These are phyloP conservation scores for Nomada lathburiana DNA, from an alignment of 2,888 invertebrate species.

Conservation along the genomic window DNA sequence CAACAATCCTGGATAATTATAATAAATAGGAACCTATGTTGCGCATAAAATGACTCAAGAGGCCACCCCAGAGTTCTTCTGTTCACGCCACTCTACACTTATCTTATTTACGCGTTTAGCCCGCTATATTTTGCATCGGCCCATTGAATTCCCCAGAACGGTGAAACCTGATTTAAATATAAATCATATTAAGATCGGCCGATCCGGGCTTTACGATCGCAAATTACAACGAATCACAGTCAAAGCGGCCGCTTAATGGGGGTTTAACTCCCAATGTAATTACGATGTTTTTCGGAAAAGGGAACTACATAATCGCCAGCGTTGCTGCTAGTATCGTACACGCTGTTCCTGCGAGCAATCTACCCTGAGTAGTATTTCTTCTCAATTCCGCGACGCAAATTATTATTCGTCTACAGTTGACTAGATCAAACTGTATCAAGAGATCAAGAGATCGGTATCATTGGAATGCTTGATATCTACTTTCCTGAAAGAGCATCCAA, in stretches of 20 bases:
- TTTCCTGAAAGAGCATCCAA: too few relatives aligned
- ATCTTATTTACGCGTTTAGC: conserved; percentile 42
- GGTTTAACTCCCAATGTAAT: conserved; percentile 51
- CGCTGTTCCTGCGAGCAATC: not conserved
- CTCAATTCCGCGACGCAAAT: not conserved
- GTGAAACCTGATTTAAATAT: conserved; percentile 48
- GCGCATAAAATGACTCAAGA: not conserved
- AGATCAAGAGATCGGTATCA: too few relatives aligned
- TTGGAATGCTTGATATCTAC: too few relatives aligned
- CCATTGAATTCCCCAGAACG: conserved; percentile 36
- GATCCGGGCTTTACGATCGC: conserved; percentile 48
- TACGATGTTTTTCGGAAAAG: conserved; percentile 26
- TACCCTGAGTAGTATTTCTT: not conserved
- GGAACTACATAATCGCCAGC: not conserved
- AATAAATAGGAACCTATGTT: conserved; percentile 8
- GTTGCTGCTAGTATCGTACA: conserved; percentile 14
- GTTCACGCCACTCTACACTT: conserved; percentile 47
- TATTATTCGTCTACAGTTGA: too few relatives aligned
- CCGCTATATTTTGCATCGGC: conserved; percentile 12
- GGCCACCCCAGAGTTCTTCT: conserved; percentile 24
- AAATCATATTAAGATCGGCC: conserved; percentile 44
- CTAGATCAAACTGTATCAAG: too few relatives aligned
- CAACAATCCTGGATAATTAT: conserved; percentile 22
- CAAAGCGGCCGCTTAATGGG: conserved; percentile 25
- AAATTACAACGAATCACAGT: conserved; percentile 52